These are phyloP conservation scores for Amblyteles armatorius DNA, from an alignment of 2,888 invertebrate genomes.

Conservation along the genomic window DNA sequence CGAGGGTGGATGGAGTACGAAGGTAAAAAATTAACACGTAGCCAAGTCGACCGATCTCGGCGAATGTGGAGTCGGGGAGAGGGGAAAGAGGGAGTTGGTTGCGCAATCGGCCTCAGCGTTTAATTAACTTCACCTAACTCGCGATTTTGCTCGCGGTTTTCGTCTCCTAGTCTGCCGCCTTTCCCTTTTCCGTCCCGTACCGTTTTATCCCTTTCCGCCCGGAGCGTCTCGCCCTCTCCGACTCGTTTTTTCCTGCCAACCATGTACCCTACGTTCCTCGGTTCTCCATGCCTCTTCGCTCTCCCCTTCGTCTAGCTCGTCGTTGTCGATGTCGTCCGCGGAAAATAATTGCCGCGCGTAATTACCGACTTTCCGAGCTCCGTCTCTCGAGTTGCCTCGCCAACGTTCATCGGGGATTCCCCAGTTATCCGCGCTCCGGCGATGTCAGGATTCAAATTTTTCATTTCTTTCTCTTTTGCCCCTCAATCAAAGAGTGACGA, in stretches of 20 bases:
- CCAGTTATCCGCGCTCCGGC: conserved; percentile 34
- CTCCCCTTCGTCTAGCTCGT: neutral
- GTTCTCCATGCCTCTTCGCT: conserved; percentile 40
- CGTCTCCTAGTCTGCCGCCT: conserved; percentile 59
- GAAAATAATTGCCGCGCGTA: conserved; percentile 79
- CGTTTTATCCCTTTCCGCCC: conserved; percentile 31
- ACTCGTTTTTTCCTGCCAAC: conserved; percentile 33
- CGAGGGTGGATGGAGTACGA: conserved; percentile 7
- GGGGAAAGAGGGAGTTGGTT: neutral
- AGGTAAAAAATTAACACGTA: conserved; percentile 62
- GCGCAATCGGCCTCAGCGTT: conserved; percentile 74
- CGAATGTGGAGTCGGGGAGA: conserved; percentile 24
- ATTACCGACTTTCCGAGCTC: conserved; percentile 75
- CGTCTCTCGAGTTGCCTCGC: conserved; percentile 25
- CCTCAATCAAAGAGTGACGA: conserved; percentile 55
- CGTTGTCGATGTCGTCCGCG: conserved; percentile 61
- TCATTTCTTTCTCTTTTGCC: neutral
- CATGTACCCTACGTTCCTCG: conserved; percentile 36
- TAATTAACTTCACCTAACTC: conserved; percentile 80
- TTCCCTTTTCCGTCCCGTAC: conserved; percentile 30
- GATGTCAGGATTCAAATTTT: conserved; percentile 12
- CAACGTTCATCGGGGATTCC: conserved; percentile 35
- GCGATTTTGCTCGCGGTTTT: conserved; percentile 69
- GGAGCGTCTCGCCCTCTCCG: conserved; percentile 1
- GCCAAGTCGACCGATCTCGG: conserved; percentile 50